A percentile compares a stretch with the other conserved stretches of the same genome.
Conservation (phyloP, 2,113 vertebrate genomes). For the Phrynosoma blainvillii region DNA sequence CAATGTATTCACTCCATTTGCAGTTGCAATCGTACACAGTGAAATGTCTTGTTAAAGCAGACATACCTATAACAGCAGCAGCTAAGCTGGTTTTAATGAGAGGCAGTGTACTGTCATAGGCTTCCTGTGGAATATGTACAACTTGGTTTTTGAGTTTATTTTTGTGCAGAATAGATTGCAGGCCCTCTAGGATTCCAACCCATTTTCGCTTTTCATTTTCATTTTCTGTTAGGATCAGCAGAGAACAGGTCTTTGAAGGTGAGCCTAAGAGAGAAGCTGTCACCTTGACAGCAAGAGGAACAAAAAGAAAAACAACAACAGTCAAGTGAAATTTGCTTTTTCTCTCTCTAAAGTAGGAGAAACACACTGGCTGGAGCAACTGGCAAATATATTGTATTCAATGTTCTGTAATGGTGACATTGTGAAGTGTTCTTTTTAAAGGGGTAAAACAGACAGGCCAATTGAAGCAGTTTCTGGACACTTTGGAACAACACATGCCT, state of each 20-base stretch:
- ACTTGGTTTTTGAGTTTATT: conserved; percentile 86
- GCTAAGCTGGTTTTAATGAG: conserved; percentile 90
- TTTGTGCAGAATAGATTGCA: conserved; percentile 91
- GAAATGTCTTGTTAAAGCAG: not conserved
- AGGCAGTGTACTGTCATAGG: conserved; percentile 93
- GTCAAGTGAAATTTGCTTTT: conserved; percentile 1
- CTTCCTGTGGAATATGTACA: conserved; percentile 91
- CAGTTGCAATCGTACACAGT: conserved; percentile 24
- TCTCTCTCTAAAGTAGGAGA: not conserved
- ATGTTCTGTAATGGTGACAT: not conserved
- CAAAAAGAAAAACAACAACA: conserved; percentile 46
- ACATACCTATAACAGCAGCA: conserved; percentile 88
- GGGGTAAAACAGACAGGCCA: too few species aligned
- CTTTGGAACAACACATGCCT: too few species aligned
- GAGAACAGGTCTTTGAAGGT: conserved; percentile 85
- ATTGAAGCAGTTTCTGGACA: too few species aligned
- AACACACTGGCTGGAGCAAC: too few species aligned
- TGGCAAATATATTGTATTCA: not conserved
- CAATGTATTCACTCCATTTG: conserved; percentile 13
- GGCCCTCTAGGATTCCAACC: conserved; percentile 93
- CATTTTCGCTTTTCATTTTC: conserved; percentile 95
- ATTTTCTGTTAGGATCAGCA: conserved; percentile 93
- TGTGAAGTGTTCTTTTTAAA: not conserved
- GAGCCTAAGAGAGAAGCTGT: conserved; percentile 89
- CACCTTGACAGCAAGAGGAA: conserved; percentile 80